Evolutionary conservation across 2,113 vertebrate species (phyloP).

Genomic region (Chamaea fasciata): DNA sequence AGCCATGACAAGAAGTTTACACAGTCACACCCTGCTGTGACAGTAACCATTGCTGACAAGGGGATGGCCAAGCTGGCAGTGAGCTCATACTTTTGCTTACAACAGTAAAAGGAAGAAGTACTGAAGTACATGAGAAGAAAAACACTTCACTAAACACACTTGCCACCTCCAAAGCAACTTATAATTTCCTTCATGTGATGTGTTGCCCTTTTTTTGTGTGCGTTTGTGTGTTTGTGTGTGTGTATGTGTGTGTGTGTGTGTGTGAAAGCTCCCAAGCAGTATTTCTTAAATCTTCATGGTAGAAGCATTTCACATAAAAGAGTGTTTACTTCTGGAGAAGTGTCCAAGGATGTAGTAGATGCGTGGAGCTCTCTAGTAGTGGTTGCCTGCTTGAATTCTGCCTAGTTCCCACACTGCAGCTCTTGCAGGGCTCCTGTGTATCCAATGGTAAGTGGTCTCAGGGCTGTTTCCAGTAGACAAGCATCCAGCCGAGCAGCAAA

Average conservation of each 20-base stretch:
- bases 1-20: not conserved
- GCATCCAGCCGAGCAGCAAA: fast-evolving
- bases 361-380: fast-evolving
- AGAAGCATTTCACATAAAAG: not conserved
- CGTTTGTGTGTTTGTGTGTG: not conserved
- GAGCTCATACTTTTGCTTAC: not conserved
- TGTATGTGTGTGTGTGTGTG: not conserved
- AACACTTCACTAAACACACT: not conserved
- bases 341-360: not conserved
- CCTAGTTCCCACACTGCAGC: not conserved
- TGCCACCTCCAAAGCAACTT: not conserved
- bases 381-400: not conserved
- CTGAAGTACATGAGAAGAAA: not conserved
- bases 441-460: not conserved
- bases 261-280: not conserved
- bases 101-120: not conserved
- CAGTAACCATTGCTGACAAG: not conserved
- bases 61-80: not conserved
- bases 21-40: not conserved
- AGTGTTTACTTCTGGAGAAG: not conserved
- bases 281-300: not conserved
- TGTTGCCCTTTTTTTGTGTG: not conserved
- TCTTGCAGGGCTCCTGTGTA: not conserved
- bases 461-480: not conserved
- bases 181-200: not conserved